phyloP scores from a whole-genome alignment of 2,113 vertebrate genomes.

The Arothron firmamentum region DNA sequence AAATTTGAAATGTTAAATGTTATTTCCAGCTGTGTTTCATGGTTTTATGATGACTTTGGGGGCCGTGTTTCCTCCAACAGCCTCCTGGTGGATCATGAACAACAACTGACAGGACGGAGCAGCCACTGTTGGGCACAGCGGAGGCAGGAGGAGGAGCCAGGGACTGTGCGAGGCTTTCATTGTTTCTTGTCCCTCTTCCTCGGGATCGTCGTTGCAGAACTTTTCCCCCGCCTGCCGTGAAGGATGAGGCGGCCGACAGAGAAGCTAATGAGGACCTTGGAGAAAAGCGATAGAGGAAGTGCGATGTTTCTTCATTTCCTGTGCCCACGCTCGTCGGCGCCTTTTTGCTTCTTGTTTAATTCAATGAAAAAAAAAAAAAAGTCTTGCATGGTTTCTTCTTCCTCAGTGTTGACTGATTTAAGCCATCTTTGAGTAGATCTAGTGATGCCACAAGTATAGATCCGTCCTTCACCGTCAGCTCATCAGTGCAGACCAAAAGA shows the following conservation, averaged over 20 bases:
- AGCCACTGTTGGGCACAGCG: constrained; percentile 16
- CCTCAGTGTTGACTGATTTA: constrained; percentile 51
- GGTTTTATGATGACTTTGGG: no score
- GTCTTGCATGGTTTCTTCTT: constrained; percentile 65
- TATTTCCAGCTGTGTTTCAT: no score
- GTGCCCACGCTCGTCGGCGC: constrained; percentile 26
- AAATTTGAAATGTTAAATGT: no score
- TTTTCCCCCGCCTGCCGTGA: constrained; percentile 18
- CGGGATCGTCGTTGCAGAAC: constrained; percentile 33
- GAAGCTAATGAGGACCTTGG: constrained; percentile 11
- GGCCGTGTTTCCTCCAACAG: constrained; percentile 42
- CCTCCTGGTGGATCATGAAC: constrained; percentile 75
- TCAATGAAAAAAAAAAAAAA: constrained; percentile 1
- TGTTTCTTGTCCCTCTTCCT: constrained; percentile 35
- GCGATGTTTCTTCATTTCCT: constrained; percentile 31
- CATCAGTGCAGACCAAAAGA: constrained; percentile 24
- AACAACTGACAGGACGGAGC: constrained; percentile 61
- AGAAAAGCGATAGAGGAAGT: constrained; percentile 25
- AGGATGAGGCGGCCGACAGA: constrained; percentile 7
- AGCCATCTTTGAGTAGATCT: constrained; percentile 39
- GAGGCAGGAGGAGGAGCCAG: constrained; percentile 21
- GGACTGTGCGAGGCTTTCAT: constrained; percentile 18
- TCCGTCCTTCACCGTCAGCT: constrained; percentile 7
- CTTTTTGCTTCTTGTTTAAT: constrained; percentile 42
- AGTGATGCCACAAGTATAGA: constrained; percentile 11